phyloP scores from a whole-genome alignment of 2,888 invertebrate species.

The Pherbina coryleti region DNA sequence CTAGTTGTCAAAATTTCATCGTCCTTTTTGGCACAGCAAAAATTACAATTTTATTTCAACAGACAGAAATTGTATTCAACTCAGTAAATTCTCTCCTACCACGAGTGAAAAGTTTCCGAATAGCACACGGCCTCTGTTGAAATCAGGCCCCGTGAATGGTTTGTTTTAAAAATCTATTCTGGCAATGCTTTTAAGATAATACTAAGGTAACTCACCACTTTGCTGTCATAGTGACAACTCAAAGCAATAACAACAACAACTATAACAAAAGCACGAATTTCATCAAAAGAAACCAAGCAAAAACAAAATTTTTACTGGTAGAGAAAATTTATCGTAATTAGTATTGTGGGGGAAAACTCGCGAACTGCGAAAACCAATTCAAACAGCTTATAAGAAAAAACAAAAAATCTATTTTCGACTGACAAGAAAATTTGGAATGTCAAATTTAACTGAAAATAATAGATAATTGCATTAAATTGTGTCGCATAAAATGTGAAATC shows the following conservation, averaged over 20 bases:
- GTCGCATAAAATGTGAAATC: background rate
- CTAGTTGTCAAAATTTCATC: too few relatives aligned
- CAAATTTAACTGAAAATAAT: background rate
- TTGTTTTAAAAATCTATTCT: background rate
- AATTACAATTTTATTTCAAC: too few relatives aligned
- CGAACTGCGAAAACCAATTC: background rate
- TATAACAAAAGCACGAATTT: background rate
- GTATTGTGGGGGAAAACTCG: background rate
- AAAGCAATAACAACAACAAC: background rate
- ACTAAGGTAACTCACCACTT: background rate
- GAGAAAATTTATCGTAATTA: conserved; percentile 5
- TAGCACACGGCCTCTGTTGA: too few relatives aligned
- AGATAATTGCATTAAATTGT: background rate
- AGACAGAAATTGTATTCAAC: too few relatives aligned
- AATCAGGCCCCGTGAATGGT: too few relatives aligned
- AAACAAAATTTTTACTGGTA: conserved; percentile 16
- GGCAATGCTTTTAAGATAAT: background rate
- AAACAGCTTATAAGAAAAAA: background rate
- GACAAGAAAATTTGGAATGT: background rate
- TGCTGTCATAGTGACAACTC: background rate
- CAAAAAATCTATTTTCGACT: background rate
- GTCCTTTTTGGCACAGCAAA: too few relatives aligned
- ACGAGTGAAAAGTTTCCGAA: too few relatives aligned
- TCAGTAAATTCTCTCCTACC: too few relatives aligned
- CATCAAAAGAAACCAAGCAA: background rate